Percentiles rank a stretch among this genome's conserved stretches.
Evolutionary conservation across 2,113 vertebrate species (phyloP).

Genomic region (Bambusicola thoracicus): DNA sequence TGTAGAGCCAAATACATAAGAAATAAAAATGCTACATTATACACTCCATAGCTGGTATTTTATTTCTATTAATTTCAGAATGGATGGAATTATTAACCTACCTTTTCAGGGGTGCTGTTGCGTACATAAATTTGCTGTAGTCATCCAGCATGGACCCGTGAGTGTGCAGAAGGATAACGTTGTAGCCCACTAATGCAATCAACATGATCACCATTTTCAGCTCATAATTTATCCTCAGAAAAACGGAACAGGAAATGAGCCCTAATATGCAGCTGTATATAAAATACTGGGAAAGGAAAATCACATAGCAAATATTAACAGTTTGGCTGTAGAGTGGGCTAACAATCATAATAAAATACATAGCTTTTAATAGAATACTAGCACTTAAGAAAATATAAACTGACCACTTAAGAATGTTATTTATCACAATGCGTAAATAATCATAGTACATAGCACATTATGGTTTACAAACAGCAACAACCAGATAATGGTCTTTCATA

Average conservation of each 20-base stretch:
- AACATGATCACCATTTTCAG: constrained; percentile 97
- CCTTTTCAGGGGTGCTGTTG: constrained; percentile 86
- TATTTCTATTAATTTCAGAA: background rate
- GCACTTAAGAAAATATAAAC: background rate
- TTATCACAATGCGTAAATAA: background rate
- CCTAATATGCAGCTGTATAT: constrained; percentile 98
- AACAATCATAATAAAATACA: background rate
- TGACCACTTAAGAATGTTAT: background rate
- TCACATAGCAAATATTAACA: background rate
- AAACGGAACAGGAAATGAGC: constrained; percentile 95
- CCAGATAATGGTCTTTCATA: background rate
- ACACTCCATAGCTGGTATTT: background rate
- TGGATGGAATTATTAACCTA: constrained; percentile 50
- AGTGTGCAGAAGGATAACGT: constrained; percentile 91
- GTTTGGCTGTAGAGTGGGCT: background rate
- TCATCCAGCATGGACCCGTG: constrained; percentile 89
- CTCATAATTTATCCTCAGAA: constrained; percentile 96
- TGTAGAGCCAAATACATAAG: background rate
- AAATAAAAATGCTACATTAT: background rate
- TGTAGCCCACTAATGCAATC: constrained; percentile 91
- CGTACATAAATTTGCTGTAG: constrained; percentile 91
- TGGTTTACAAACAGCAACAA: background rate
- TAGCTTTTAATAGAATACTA: background rate
- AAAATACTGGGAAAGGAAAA: constrained; percentile 86
- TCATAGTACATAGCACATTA: background rate